Evolutionary conservation across 1,140 invertebrate genomes (phyloP), one percentile per base, ranked within the genome.

Genomic region (Heliconius melpomene): DNA sequence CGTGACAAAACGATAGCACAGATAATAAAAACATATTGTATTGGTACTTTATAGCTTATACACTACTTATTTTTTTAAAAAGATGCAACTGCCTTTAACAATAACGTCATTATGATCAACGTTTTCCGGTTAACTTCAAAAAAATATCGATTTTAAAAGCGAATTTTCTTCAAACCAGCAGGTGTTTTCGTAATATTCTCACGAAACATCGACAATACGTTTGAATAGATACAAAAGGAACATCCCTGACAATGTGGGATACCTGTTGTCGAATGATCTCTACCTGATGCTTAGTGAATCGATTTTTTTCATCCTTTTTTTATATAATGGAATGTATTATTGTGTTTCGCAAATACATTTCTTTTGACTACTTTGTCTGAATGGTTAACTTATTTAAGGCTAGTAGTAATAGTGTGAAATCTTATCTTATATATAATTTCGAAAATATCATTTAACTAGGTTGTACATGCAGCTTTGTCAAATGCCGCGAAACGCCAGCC

Each of bases 321-420:
- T 66, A 13, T 66, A 66, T 11, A 66, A 16, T 26, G 57, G 57
- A 66, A 66, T 66, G 57, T 66, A 66, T 57, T 57, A 57, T 66
- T 66, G 57, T 29, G 57, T 29, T 66, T 66, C 54, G 57, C 57
- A 23, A 66, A 66, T 26, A 60, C 23, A 66, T 66, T 66, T 66
- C 23, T 66, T 26, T 26, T 23, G 23, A 26, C 23, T 26, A 8
- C 57, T 66, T 66, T 66, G 57, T 66, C 57, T 26, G 57, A 8
- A 23, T 23, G 8, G 20, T 66, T 66, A 9, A 66, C 9, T 66
- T 66, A 66, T 66, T 26, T 29, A 26, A 23, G 23, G 23, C 13
- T 66, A 13, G 57, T 9, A 11, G 57, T 9, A 11, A 26, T 11
- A 13, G 57, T n/a, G 23, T 5, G 23, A 11, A 66, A 66, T 11